Base-by-base conservation (phyloP, 2,888 invertebrate genomes). In the Caradrina clavipalpis region DNA sequence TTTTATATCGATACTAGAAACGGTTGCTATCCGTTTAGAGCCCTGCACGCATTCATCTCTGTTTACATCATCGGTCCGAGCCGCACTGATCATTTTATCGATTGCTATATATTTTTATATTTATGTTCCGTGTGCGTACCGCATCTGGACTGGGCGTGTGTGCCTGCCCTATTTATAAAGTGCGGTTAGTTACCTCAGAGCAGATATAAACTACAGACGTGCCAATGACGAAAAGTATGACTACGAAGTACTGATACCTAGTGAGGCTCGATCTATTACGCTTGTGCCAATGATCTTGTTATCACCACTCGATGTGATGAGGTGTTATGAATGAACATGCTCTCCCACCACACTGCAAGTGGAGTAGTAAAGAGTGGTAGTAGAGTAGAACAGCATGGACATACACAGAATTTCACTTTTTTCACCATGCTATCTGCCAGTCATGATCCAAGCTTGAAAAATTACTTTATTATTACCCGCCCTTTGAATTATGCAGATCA, bases 121-220 rank as follows among this genome's bases (percentile, higher is more conserved):
- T 86, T 87, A 87, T 87, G 86, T 85, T 86, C 84, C 81, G 85
- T 86, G 86, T 86, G 86, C 86, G 87, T 87, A 88, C 83, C 89
- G 89, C 90, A 91, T 92, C 90, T 92, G 91, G 88, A 88, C 85
- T 45, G 82, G 82, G 87, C 88, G 86, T 88, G 87, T 87, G 88
- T 89, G 91, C 86, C 87, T 91, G 91, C 87, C 91, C 93, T 92
- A 93, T 93, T 91, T 93, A 92, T 90, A 91, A 90, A 87, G 87
- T 89, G 88, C 88, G 89, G 88, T 88, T 91, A 89, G 87, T 88
- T 91, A 89, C 88, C 88, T 88, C 87, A 88, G 85, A 87, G 83
- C 85, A 82, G 83, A 81, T 86, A 86, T 84, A 85, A 81, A 86
- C 79, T 84, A 74, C 81, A 86, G 82, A 83, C 75, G 65, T 80